These are phyloP conservation scores for Eunapius fragilis DNA, from an alignment of 37 sponge, comb jelly and placozoan species.

Conservation along the genomic window DNA sequence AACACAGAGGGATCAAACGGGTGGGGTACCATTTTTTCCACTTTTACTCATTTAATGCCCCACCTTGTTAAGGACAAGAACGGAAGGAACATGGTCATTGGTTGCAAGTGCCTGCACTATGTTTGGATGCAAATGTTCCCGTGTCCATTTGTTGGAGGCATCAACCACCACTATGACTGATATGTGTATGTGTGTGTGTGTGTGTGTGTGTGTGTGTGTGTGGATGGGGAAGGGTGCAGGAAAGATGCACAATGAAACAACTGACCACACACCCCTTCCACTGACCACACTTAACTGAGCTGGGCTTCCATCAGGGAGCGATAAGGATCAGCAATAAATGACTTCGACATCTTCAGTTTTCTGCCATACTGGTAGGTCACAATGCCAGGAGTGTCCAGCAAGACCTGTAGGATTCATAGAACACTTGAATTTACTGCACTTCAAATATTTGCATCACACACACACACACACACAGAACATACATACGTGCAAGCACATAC, in stretches of 20 bases:
- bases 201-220: neutral
- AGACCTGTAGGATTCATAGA: conserved; percentile 25
- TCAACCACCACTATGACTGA: conserved; percentile 83
- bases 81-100: conserved; percentile 41
- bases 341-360: conserved; percentile 60
- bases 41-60: too few relatives aligned
- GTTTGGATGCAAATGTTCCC: conserved; percentile 25
- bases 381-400: conserved; percentile 83
- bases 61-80: conserved; percentile 92
- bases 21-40: too few relatives aligned
- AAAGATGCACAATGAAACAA: neutral
- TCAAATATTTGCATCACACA: neutral
- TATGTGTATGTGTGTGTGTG: neutral
- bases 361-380: conserved; percentile 55
- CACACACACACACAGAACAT: conserved; percentile 1
- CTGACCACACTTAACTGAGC: conserved; percentile 45
- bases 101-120: conserved; percentile 23
- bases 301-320: conserved; percentile 73
- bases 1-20: too few relatives aligned
- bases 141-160: conserved; percentile 56
- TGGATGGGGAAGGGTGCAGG: neutral
- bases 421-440: neutral
- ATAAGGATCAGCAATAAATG: conserved; percentile 58
- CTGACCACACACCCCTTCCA: too few relatives aligned
- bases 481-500: neutral